Evolutionary conservation across 2,888 invertebrate genomes (phyloP).

Genomic region (Lacanobia oleracea): DNA sequence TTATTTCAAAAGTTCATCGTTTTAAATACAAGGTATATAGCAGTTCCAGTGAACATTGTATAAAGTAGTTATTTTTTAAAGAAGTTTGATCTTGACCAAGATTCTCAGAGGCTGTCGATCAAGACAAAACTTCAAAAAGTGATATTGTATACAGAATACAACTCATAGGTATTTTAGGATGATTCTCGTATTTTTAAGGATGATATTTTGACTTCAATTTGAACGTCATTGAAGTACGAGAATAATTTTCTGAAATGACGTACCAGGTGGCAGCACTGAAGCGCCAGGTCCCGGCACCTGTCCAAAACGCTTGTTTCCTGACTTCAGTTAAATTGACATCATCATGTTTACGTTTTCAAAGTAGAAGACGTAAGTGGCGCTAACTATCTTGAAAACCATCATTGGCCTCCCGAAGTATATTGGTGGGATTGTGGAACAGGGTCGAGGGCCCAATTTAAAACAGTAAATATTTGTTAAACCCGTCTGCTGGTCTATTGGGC

Average conservation of each 20-base stretch:
- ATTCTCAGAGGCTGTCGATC: constrained; percentile 1
- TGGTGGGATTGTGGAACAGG: background rate
- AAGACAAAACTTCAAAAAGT: constrained; percentile 8
- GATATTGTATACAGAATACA: background rate
- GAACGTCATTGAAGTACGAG: background rate
- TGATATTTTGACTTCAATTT: background rate
- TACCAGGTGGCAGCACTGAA: too few relatives aligned
- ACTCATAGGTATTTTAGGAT: background rate
- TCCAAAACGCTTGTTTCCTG: too few relatives aligned
- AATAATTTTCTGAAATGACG: background rate
- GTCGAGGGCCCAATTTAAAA: background rate
- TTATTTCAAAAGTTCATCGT: background rate
- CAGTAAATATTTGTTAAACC: background rate
- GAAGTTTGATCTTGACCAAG: constrained; percentile 20
- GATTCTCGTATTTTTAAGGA: background rate
- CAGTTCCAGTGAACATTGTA: background rate
- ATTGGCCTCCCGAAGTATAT: background rate
- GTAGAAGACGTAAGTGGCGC: background rate
- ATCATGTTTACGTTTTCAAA: background rate
- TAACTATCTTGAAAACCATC: background rate
- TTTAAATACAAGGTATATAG: background rate
- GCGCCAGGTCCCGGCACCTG: too few relatives aligned
- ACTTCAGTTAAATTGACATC: too few relatives aligned
- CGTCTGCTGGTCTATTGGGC: background rate
- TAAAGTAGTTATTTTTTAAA: background rate